These are phyloP conservation scores for Pelusios castaneus DNA, from an alignment of 2,113 vertebrate species.

Conservation along the genomic window DNA sequence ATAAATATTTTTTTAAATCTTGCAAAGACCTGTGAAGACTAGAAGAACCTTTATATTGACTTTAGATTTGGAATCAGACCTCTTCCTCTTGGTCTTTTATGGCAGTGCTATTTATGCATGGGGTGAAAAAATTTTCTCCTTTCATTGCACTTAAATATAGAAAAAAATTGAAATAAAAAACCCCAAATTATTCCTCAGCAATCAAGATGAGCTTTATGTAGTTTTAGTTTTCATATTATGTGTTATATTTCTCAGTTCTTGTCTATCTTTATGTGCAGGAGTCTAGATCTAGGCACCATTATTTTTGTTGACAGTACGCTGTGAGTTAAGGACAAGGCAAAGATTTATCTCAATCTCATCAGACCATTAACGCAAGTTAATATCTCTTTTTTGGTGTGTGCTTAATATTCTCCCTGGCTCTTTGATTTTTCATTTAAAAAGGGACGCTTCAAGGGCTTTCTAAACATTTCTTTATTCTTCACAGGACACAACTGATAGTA, in stretches of 20 bases:
- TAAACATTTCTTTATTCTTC: slow-evolving; percentile 34
- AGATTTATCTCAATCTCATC: background rate
- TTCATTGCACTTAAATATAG: background rate
- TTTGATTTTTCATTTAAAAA: slow-evolving; percentile 42
- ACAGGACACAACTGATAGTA: background rate
- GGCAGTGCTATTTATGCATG: rapidly evolving
- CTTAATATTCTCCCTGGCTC: slow-evolving; percentile 28
- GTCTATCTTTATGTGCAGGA: background rate
- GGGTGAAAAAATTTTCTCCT: too few relatives aligned
- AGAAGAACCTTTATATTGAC: rapidly evolving
- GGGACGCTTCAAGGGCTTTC: slow-evolving; percentile 45
- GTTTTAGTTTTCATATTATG: background rate
- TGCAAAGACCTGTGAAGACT: rapidly evolving
- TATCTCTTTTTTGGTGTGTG: background rate
- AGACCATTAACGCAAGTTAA: slow-evolving; percentile 44
- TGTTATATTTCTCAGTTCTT: background rate
- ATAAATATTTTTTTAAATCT: background rate
- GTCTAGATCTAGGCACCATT: background rate
- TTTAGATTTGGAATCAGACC: background rate
- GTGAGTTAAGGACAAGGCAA: background rate
- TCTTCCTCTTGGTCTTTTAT: background rate
- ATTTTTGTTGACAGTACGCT: background rate
- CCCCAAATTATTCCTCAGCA: background rate
- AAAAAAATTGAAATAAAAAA: background rate
- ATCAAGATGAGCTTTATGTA: background rate